Base-by-base conservation (phyloP, 2,888 invertebrate species). In the Mellilla xanthometata region DNA sequence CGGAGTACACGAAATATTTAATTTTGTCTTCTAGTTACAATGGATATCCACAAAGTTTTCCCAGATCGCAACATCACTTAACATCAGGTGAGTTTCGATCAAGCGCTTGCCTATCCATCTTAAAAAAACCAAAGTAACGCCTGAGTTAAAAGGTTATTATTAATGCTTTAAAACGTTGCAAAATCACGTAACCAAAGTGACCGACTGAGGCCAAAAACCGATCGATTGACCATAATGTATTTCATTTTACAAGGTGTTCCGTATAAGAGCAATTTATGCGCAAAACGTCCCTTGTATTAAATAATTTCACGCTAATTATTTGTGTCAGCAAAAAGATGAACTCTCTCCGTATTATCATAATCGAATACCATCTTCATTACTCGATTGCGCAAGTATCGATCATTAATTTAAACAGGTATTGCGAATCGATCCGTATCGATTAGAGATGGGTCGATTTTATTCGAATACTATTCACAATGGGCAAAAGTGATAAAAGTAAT, bases 341-440 rank as follows among this genome's bases (percentile, higher is more conserved):
- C 62, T 63, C 59, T 68, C 61, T 61, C 60, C 54, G 54, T 58
- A 55, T 70, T 68, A 68, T 54, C 56, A 65, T 69, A 69, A 72
- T 69, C 58, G 60, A 59, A 60, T 60, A 60, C 65, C 63, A 62
- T 69, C 65, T 72, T 68, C 65, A 70, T 67, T 64, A 65, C 58
- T 61, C 58, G 52, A 59, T 70, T 66, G 63, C 61, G 62, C 52
- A 68, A 67, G 54, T 48, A 60, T 57, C 59, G 60, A 60, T 63
- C 58, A 64, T 70, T 67, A 62, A 70, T 68, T 62, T 58, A 57
- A 59, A 56, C 62, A 50, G 51, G 65, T 61, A 58, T 61, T 39
- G 58, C 56, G 63, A 57, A 58, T 58, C 60, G 53, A 57, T 58
- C 39, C 54, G 48, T 60, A 67, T 62, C 60, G 42, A 45, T 52